These are phyloP conservation scores for Anthopleura xanthogrammica DNA, from an alignment of 92 coral and sea anemone genomes.

Conservation along the genomic window DNA sequence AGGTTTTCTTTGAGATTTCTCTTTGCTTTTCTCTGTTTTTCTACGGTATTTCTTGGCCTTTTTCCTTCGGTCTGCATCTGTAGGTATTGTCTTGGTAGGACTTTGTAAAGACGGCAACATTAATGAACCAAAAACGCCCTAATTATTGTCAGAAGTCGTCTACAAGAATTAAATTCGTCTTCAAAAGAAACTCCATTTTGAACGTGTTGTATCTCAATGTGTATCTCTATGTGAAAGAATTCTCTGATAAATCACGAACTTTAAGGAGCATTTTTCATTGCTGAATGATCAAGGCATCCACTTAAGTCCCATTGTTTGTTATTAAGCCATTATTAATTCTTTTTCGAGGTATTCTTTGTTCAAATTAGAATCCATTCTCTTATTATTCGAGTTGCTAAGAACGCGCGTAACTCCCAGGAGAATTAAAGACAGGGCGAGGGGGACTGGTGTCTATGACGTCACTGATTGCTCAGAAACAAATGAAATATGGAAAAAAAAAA, in stretches of 20 bases:
- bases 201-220: neutral
- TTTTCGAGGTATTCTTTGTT: conserved; percentile 5
- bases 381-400: conserved; percentile 10
- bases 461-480: neutral
- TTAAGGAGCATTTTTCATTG: neutral
- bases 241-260: neutral
- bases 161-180: neutral
- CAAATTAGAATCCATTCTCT: neutral
- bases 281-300: neutral
- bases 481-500: neutral
- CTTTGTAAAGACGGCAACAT: conserved; percentile 28
- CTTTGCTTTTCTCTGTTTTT: conserved; percentile 10
- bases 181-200: neutral
- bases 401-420: conserved; percentile 33
- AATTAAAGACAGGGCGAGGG: conserved; percentile 7
- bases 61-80: neutral
- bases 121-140: neutral
- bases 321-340: conserved; percentile 20
- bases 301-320: neutral
- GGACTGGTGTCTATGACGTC: conserved; percentile 31
- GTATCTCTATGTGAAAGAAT: neutral
- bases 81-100: conserved; percentile 9
- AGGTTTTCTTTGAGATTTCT: conserved; percentile 19
- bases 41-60: neutral
- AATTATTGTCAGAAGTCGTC: neutral